Conservation (phyloP, 1,140 invertebrate genomes). For the Drosophila bifasciata region DNA sequence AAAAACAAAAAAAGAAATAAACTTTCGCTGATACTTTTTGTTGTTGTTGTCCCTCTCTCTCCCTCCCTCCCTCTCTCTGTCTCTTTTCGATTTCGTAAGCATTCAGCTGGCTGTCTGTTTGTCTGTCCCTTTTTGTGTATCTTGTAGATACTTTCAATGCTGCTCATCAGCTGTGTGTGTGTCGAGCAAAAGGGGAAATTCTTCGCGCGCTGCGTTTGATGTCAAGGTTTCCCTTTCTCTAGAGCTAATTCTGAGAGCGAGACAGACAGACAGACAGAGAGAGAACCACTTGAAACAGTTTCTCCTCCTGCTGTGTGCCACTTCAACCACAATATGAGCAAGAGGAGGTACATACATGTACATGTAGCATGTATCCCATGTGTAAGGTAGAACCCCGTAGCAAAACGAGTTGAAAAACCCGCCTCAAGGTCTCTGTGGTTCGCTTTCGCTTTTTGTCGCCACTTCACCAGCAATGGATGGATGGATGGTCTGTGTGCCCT, state of each 20-base stretch:
- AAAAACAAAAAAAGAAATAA: constrained; percentile 52
- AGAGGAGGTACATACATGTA: constrained; percentile 1
- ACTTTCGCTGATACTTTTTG: constrained; percentile 61
- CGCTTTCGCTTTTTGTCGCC: constrained; percentile 78
- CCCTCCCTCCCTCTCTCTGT: background rate
- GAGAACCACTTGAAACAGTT: constrained; percentile 44
- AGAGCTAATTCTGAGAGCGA: constrained; percentile 36
- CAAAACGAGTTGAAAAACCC: constrained; percentile 76
- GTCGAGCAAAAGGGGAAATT: constrained; percentile 49
- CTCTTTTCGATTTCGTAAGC: constrained; percentile 43
- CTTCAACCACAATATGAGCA: constrained; percentile 18
- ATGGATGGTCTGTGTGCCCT: constrained; percentile 37
- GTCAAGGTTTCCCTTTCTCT: constrained; percentile 64
- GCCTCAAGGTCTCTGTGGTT: constrained; percentile 74
- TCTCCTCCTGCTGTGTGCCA: constrained; percentile 57
- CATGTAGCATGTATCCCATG: too few relatives aligned
- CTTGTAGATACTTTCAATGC: constrained; percentile 65
- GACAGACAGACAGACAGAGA: constrained; percentile 2
- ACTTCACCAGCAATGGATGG: constrained; percentile 18
- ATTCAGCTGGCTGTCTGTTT: constrained; percentile 34
- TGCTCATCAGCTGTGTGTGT: constrained; percentile 53
- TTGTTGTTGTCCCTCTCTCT: constrained; percentile 45
- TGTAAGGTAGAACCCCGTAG: constrained; percentile 26
- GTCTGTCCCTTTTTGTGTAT: constrained; percentile 52
- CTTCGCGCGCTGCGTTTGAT: constrained; percentile 67